Base-by-base conservation (phyloP, 1,140 invertebrate genomes). In the Hyles vespertilio region DNA sequence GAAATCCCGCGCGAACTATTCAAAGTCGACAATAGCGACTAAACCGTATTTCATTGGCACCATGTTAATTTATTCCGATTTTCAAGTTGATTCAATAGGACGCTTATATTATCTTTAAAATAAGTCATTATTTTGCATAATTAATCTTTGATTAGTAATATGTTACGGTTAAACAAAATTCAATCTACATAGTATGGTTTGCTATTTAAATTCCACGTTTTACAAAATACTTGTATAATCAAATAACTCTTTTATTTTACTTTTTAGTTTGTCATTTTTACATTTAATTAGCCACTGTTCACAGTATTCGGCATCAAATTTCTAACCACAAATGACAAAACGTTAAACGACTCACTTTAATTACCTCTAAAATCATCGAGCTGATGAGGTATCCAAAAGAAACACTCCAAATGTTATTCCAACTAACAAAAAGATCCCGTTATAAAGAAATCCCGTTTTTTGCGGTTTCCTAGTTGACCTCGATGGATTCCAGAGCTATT, bases 391-490 rank as follows among this genome's bases (percentile, higher is more conserved):
- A 12, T 44, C 22, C 9, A 54, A 43, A 54, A 43, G 36, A 54
- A 22, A 43, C 33, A 53, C 11, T 52, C 9, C 22, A 43, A 54
- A 54, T 5, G 46, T 40, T 40, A 40, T 40, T 5, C 5, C 8
- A 33, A 9, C 10, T 32, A 36, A 54, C 52, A 54, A 54, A 54
- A 57, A 46, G 57, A 33, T 58, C 40, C 74, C 69, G 74, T 69
- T 70, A 66, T 61, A 43, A 48, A 62, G 12, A 44, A 53, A 53
- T 70, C 67, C 69, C 69, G 70, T 43, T 74, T 76, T 70, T 74
- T 80, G 77, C 78, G 79, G 79, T 77, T 76, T 61, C 54, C 52
- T 54, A 44, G 52, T 32, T 54, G 43, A 61, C 56, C 60, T 57
- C 57, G 33, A 51, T 61, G 57, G 67, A 72, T 77, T 60, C 59